Percentiles rank a stretch among this genome's conserved stretches.
These are phyloP conservation scores for Latrodectus hesperus DNA, from an alignment of 2,888 invertebrate genomes.

Conservation along the genomic window DNA sequence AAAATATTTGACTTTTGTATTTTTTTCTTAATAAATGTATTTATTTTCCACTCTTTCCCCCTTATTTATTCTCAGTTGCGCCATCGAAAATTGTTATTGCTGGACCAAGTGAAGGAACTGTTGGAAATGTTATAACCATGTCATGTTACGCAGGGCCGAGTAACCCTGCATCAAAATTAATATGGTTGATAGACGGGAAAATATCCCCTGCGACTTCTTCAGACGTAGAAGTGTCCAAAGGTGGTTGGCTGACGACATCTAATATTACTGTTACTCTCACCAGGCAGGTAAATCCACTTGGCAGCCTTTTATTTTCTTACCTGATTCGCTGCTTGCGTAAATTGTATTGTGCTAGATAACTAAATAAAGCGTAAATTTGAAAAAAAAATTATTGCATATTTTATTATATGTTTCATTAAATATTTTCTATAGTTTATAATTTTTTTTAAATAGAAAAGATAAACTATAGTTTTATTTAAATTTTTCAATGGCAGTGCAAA, in stretches of 20 bases:
- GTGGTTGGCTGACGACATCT: conserved; percentile 92
- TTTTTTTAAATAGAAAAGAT: too few species aligned
- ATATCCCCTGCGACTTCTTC: conserved; percentile 59
- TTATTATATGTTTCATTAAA: too few species aligned
- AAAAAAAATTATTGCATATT: too few species aligned
- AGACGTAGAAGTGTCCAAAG: conserved; percentile 78
- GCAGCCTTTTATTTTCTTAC: not conserved
- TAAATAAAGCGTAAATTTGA: too few species aligned
- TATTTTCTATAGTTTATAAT: too few species aligned
- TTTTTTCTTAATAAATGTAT: too few species aligned
- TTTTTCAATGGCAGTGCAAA: too few species aligned
- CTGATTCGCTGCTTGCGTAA: too few species aligned
- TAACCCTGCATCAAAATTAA: conserved; percentile 75
- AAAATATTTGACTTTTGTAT: too few species aligned
- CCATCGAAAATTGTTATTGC: conserved; percentile 74
- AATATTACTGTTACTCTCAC: conserved; percentile 84
- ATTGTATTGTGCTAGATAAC: too few species aligned
- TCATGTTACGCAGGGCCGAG: conserved; percentile 74
- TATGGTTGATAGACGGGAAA: conserved; percentile 74
- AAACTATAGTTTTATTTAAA: too few species aligned
- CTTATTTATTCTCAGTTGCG: conserved; percentile 73
- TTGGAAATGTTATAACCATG: conserved; percentile 74
- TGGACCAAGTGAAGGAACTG: conserved; percentile 73
- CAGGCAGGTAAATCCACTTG: conserved; percentile 70
- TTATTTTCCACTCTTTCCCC: too few species aligned